These are phyloP conservation scores for Garrulus glandarius DNA, from an alignment of 2,797 vertebrate genomes.

Conservation along the genomic window DNA sequence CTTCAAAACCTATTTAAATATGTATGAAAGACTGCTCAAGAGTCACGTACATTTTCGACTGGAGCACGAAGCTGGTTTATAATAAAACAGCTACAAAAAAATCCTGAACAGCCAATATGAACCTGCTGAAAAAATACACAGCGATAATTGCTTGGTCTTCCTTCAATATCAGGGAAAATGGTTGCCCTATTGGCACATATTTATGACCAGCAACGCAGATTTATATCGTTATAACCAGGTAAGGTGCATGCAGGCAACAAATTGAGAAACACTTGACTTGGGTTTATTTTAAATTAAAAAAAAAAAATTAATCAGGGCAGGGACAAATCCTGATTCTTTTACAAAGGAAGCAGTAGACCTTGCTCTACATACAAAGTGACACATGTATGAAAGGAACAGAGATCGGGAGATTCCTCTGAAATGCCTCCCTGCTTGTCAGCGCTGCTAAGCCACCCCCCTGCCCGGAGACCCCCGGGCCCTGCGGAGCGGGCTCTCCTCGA, in stretches of 20 bases:
- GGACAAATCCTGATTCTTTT: not conserved
- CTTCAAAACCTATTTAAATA: slow-evolving; percentile 17
- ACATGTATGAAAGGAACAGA: not conserved
- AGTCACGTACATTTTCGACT: slow-evolving; percentile 16
- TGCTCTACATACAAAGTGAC: not conserved
- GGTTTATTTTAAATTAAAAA: not conserved
- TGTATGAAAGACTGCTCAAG: slow-evolving; percentile 4
- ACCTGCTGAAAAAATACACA: not conserved
- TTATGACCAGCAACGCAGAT: not conserved
- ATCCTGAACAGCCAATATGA: not conserved
- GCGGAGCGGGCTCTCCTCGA: not conserved
- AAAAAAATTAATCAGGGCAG: not conserved
- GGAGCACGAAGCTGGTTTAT: not conserved
- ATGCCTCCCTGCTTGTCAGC: not conserved
- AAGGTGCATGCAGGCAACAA: not conserved
- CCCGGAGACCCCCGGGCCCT: not conserved
- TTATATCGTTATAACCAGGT: not conserved
- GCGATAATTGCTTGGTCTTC: not conserved
- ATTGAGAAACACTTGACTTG: not conserved
- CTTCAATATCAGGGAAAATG: not conserved
- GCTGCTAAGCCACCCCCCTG: not conserved
- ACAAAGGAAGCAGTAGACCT: not conserved
- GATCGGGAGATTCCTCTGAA: not conserved
- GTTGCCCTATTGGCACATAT: not conserved
- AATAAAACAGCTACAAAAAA: not conserved